A percentile compares a stretch with the other conserved stretches of the same genome.
Evolutionary conservation across 2,888 invertebrate species (phyloP).

Genomic region (Mongoloraphidia duomilia): DNA sequence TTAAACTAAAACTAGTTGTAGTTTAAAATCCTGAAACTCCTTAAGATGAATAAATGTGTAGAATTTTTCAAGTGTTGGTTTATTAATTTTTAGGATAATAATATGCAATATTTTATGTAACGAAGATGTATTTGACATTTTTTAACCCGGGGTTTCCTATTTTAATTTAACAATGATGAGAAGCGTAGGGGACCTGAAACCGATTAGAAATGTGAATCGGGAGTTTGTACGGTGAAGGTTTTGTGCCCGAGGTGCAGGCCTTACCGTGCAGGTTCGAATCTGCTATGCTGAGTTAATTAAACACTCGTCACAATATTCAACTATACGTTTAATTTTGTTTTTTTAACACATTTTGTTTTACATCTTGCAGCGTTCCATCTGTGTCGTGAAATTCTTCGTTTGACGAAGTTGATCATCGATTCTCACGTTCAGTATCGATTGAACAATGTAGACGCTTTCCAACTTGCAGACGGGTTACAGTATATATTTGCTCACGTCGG

Average conservation of each 20-base stretch:
- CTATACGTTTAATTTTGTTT: background rate
- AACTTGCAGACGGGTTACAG: constrained; percentile 94
- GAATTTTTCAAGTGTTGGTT: too few relatives aligned
- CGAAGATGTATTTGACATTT: too few relatives aligned
- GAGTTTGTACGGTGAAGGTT: background rate
- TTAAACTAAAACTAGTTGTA: too few relatives aligned
- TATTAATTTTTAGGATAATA: background rate
- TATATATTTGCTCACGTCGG: constrained; percentile 99
- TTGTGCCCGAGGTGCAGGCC: background rate
- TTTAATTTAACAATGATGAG: constrained; percentile 1
- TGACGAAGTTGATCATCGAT: constrained; percentile 97
- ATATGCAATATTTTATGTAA: too few relatives aligned
- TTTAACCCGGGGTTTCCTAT: too few relatives aligned
- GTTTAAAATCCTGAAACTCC: too few relatives aligned
- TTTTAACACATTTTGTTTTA: constrained; percentile 1
- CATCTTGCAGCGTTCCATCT: constrained; percentile 79
- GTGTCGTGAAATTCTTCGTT: constrained; percentile 94
- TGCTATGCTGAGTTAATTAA: background rate
- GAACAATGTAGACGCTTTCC: constrained; percentile 99
- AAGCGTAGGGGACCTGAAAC: constrained; percentile 7
- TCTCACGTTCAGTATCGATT: constrained; percentile 98
- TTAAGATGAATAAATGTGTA: too few relatives aligned
- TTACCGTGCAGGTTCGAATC: too few relatives aligned
- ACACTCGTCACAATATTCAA: background rate
- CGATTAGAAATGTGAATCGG: constrained; percentile 1